phyloP scores from a whole-genome alignment of 2,888 invertebrate species.

The Eupithecia abbreviata region DNA sequence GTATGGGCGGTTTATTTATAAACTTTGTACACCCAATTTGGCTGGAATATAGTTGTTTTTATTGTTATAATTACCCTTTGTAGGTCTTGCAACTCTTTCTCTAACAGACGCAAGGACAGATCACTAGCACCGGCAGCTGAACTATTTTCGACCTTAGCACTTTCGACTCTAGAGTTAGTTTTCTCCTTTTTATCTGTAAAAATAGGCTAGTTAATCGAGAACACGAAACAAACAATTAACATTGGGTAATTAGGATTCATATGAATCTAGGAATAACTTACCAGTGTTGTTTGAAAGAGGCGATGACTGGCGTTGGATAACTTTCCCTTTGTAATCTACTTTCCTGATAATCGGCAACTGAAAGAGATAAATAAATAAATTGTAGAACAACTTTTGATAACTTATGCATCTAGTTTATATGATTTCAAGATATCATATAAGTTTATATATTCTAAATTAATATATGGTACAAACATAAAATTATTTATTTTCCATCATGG shows the following conservation, averaged over 20 bases:
- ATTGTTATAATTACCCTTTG: constrained; percentile 70
- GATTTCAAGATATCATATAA: too few relatives aligned
- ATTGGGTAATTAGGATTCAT: background rate
- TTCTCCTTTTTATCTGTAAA: constrained; percentile 61
- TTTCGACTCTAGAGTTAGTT: constrained; percentile 52
- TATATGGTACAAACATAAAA: too few relatives aligned
- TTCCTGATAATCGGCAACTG: constrained; percentile 62
- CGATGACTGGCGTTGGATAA: constrained; percentile 42
- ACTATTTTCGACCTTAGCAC: constrained; percentile 55
- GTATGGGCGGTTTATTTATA: too few relatives aligned
- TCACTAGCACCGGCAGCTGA: constrained; percentile 65
- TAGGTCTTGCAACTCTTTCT: constrained; percentile 84
- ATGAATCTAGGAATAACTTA: constrained; percentile 10
- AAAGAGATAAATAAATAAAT: constrained; percentile 29
- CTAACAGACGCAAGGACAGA: constrained; percentile 78
- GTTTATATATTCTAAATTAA: too few relatives aligned
- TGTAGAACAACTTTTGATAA: background rate
- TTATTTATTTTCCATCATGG: too few relatives aligned
- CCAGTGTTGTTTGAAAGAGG: constrained; percentile 41
- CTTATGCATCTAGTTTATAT: too few relatives aligned
- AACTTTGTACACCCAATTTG: too few relatives aligned
- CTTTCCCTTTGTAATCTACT: constrained; percentile 65
- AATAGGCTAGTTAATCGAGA: background rate
- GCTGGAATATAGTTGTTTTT: background rate
- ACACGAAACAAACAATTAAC: background rate